phyloP scores from a whole-genome alignment of 2,113 vertebrate genomes.

The Felis catus region F.catus_Fca126_mat1.0 CM031417.1:62757001-62757500 shows the following conservation, averaged over 20 bases:
- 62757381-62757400: background rate
- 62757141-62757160: background rate
- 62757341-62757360: background rate
- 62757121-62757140: background rate
- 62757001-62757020: background rate
- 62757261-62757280: background rate
- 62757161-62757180: background rate
- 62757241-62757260: background rate
- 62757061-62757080: background rate
- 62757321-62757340: background rate
- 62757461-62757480: background rate
- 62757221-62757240: background rate
- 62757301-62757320: background rate
- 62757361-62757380: background rate
- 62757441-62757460: background rate
- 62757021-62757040: background rate
- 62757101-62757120: background rate
- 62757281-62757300: background rate
- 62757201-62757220: background rate
- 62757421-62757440: background rate
- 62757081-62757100: conserved; percentile 9
- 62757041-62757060: background rate
- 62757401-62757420: background rate
- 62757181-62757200: background rate
- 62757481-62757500: background rate